Evolutionary conservation across 2,888 invertebrate species (phyloP).

Genomic region (Dryadula phaetusa): DNA sequence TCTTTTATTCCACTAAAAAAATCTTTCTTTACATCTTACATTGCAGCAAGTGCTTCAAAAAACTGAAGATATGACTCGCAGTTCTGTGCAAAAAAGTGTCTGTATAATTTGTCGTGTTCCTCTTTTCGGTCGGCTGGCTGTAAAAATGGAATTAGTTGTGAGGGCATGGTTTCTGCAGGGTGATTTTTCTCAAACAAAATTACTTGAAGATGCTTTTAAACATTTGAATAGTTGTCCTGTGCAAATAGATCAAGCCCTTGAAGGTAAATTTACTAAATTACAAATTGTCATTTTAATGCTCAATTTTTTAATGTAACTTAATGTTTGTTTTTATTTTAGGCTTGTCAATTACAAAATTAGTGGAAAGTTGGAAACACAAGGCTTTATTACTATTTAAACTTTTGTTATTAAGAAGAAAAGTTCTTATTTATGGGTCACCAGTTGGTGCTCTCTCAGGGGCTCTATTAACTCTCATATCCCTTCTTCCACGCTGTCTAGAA

Average conservation of each 20-base stretch:
- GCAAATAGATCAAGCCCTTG: conserved; percentile 76
- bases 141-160: conserved; percentile 97
- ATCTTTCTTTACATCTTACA: not conserved
- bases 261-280: conserved; percentile 61
- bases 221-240: conserved; percentile 94
- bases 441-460: conserved; percentile 95
- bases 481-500: conserved; percentile 95
- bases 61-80: conserved; percentile 97
- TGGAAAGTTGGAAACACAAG: conserved; percentile 95
- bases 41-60: conserved; percentile 93
- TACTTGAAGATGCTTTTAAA: conserved; percentile 95
- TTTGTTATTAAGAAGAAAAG: conserved; percentile 93
- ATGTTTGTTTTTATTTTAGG: conserved; percentile 77
- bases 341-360: conserved; percentile 91
- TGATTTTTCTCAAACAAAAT: conserved; percentile 94
- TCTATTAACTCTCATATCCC: conserved; percentile 93
- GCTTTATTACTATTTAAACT: conserved; percentile 96
- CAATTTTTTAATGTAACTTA: not conserved
- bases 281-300: not conserved
- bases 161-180: conserved; percentile 98
- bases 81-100: conserved; percentile 99
- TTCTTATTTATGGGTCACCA: conserved; percentile 96
- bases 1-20: too few species aligned
- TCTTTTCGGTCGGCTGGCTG: conserved; percentile 96
- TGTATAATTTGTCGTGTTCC: conserved; percentile 96